phyloP scores from a whole-genome alignment of 1,140 invertebrate genomes.

The Pantala flavescens region DNA sequence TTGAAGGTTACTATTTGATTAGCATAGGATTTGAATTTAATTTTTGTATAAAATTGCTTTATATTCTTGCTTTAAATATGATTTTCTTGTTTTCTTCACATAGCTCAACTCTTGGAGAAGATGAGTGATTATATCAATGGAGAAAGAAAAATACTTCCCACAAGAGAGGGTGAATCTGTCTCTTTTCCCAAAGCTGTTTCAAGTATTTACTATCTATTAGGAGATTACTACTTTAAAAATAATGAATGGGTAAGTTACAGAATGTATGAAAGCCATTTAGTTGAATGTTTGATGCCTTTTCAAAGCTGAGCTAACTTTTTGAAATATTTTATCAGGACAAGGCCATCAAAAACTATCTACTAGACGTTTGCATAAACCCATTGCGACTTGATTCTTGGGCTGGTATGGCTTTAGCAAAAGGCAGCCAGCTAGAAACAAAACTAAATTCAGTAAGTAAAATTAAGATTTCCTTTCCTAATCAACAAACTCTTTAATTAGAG shows the following conservation, averaged over 20 bases:
- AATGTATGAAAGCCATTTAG: not conserved
- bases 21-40: no score
- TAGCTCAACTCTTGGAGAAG: slow-evolving; percentile 39
- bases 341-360: slow-evolving; percentile 69
- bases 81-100: slow-evolving; percentile 21
- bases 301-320: not conserved
- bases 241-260: slow-evolving; percentile 48
- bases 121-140: slow-evolving; percentile 57
- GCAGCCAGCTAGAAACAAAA: slow-evolving; percentile 66
- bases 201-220: slow-evolving; percentile 78
- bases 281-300: not conserved
- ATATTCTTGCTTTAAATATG: no score
- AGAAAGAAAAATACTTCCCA: slow-evolving; percentile 40
- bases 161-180: slow-evolving; percentile 29
- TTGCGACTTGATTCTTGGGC: slow-evolving; percentile 84
- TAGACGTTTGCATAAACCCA: slow-evolving; percentile 71
- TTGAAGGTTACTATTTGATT: no score
- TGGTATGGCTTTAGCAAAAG: slow-evolving; percentile 70
- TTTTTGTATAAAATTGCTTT: no score
- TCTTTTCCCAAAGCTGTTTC: slow-evolving; percentile 35
- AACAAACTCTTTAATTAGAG: not conserved
- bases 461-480: not conserved
- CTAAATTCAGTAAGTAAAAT: slow-evolving; percentile 51
- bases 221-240: slow-evolving; percentile 87
- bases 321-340: slow-evolving; percentile 33